These are phyloP conservation scores for Bruchidius siliquastri DNA, from an alignment of 2,888 invertebrate genomes.

Conservation along the genomic window DNA sequence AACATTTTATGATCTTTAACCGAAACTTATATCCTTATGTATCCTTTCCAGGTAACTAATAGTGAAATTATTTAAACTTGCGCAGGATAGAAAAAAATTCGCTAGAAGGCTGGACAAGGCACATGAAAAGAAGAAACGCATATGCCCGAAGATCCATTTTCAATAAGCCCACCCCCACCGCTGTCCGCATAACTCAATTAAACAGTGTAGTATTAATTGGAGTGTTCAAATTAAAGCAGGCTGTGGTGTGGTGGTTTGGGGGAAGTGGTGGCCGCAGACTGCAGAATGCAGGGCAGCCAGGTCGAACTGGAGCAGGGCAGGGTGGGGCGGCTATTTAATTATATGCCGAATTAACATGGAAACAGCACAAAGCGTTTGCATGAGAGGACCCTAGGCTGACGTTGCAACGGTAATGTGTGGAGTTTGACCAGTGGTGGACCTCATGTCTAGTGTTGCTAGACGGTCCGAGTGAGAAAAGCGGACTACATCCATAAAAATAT, in stretches of 20 bases:
- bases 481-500: too few relatives aligned
- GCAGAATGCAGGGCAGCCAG: not conserved
- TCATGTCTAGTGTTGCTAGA: too few relatives aligned
- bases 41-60: too few relatives aligned
- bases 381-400: conserved; percentile 6
- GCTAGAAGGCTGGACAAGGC: too few relatives aligned
- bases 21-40: too few relatives aligned
- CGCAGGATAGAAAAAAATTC: too few relatives aligned
- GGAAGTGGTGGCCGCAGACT: not conserved
- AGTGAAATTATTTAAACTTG: too few relatives aligned
- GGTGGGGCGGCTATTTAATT: conserved; percentile 22
- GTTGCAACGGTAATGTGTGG: not conserved
- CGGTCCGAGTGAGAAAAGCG: too few relatives aligned
- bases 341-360: conserved; percentile 21
- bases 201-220: not conserved
- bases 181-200: not conserved
- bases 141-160: too few relatives aligned
- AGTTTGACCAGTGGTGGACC: too few relatives aligned
- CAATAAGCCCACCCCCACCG: not conserved
- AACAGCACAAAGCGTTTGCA: conserved; percentile 21
- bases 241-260: not conserved
- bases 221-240: not conserved
- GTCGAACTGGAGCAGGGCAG: not conserved
- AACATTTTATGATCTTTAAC: too few relatives aligned
- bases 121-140: too few relatives aligned